phyloP scores from a whole-genome alignment of 2,888 invertebrate species.

The Himalopsyche kuldschensis region DNA sequence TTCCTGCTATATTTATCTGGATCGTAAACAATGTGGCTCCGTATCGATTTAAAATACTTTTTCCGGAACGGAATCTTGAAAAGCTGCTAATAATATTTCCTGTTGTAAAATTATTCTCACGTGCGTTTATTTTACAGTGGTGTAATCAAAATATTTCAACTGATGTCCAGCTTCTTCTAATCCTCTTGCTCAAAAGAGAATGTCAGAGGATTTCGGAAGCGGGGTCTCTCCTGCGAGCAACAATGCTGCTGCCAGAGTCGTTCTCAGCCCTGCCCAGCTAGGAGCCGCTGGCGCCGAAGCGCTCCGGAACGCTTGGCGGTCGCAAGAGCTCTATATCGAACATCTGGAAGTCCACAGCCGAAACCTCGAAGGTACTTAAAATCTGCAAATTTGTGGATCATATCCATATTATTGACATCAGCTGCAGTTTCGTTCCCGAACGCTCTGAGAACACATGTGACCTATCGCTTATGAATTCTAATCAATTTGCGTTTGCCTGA shows the following conservation, averaged over 20 bases:
- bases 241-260: constrained; percentile 56
- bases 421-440: constrained; percentile 14
- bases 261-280: constrained; percentile 67
- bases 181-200: constrained; percentile 21
- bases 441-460: constrained; percentile 15
- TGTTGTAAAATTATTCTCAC: constrained; percentile 13
- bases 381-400: constrained; percentile 42
- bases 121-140: constrained; percentile 33
- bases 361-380: constrained; percentile 77
- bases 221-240: constrained; percentile 20
- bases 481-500: constrained; percentile 25
- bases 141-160: constrained; percentile 25
- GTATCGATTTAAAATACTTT: background rate
- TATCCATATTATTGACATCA: constrained; percentile 14
- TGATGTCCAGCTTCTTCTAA: constrained; percentile 19
- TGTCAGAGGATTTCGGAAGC: constrained; percentile 32
- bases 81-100: background rate
- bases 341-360: constrained; percentile 73
- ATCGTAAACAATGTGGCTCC: background rate
- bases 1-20: background rate
- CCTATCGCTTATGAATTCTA: constrained; percentile 7
- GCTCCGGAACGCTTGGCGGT: constrained; percentile 70
- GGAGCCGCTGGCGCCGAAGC: constrained; percentile 66
- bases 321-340: constrained; percentile 77
- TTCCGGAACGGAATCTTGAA: background rate